Percentiles rank a stretch among this genome's conserved stretches.
Conservation (phyloP, 2,113 vertebrate genomes). For the Eulemur macaco region DNA sequence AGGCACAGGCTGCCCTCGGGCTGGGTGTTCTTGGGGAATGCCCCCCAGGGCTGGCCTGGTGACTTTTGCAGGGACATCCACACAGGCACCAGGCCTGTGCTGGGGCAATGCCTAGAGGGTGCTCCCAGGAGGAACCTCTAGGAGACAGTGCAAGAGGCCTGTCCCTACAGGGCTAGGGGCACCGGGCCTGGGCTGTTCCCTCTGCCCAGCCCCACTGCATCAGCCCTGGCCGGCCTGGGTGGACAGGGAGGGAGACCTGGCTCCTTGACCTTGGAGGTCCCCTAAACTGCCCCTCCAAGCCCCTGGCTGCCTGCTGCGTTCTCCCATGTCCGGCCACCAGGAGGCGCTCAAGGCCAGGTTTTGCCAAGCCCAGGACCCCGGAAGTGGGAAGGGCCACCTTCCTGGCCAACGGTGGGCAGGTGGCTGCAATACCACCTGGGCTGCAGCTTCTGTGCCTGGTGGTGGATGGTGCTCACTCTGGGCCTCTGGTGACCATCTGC, state of each 20-base stretch:
- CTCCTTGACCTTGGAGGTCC: too few relatives aligned
- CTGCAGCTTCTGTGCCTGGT: background rate
- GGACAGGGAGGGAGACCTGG: background rate
- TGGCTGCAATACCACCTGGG: background rate
- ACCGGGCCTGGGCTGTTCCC: background rate
- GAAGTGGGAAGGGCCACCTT: background rate
- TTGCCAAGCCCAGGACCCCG: background rate
- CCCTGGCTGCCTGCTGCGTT: background rate
- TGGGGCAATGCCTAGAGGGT: rapidly evolving
- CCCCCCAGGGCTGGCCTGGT: too few relatives aligned
- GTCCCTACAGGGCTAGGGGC: background rate
- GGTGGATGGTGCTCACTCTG: background rate
- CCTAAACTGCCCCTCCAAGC: background rate
- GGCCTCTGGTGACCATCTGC: background rate
- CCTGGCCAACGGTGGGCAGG: background rate
- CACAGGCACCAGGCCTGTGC: background rate
- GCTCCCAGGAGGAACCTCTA: background rate
- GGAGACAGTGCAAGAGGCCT: background rate
- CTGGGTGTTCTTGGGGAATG: background rate
- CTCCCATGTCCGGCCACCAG: background rate
- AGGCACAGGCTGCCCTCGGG: background rate
- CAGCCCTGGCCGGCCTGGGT: background rate
- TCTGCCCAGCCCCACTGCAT: background rate
- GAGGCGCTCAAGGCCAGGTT: background rate
- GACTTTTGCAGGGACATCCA: background rate